Percentiles rank a stretch among this genome's conserved stretches.
Evolutionary conservation across 2,888 invertebrate genomes (phyloP).

Genomic region (Aspidiotus destructor): DNA sequence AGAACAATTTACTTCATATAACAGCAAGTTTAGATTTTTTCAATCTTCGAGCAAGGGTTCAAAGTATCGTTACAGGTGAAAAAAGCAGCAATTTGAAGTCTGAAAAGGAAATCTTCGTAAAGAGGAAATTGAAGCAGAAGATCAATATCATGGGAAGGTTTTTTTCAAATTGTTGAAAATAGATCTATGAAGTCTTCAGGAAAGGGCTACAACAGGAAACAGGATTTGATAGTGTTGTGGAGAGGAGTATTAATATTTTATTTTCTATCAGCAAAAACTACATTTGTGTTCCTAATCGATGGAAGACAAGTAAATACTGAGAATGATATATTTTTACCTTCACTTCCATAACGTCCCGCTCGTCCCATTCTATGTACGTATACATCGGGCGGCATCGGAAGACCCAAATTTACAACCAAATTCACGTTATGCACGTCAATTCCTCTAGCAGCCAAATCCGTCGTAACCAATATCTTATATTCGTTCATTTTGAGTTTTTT

Average conservation of each 20-base stretch:
- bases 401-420: constrained; percentile 84
- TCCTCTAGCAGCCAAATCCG: constrained; percentile 84
- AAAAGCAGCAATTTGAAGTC: too few relatives aligned
- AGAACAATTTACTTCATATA: too few relatives aligned
- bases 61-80: too few relatives aligned
- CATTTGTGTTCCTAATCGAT: too few relatives aligned
- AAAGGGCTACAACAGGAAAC: not conserved
- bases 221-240: not conserved
- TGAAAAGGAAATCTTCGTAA: too few relatives aligned
- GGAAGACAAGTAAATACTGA: too few relatives aligned
- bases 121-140: too few relatives aligned
- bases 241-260: not conserved
- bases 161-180: too few relatives aligned
- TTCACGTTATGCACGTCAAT: constrained; percentile 90
- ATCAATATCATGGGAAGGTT: too few relatives aligned
- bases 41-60: too few relatives aligned
- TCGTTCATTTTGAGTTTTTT: constrained; percentile 34
- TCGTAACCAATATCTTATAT: constrained; percentile 68
- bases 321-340: constrained; percentile 46
- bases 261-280: too few relatives aligned
- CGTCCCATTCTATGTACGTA: constrained; percentile 92
- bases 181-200: not conserved
- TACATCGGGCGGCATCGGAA: constrained; percentile 66
- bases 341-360: constrained; percentile 85
- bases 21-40: too few relatives aligned